These are phyloP conservation scores for Ellobium chinense DNA, from an alignment of 2,888 invertebrate genomes.

Conservation along the genomic window DNA sequence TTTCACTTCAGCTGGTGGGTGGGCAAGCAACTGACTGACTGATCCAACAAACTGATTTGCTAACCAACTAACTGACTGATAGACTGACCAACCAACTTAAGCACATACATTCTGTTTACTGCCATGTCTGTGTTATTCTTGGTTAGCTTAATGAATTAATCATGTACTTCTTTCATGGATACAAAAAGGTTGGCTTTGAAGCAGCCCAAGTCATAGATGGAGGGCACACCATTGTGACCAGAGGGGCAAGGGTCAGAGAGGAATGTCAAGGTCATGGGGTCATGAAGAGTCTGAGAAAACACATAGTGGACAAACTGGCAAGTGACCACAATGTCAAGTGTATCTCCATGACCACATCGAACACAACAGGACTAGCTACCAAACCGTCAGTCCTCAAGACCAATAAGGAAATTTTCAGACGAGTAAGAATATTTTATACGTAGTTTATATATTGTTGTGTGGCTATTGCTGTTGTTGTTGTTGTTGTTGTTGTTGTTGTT, in stretches of 20 bases:
- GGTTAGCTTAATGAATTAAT: no score
- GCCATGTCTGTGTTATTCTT: no score
- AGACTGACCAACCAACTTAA: no score
- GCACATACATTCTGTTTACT: no score
- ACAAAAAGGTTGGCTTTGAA: not conserved
- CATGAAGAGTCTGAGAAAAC: not conserved
- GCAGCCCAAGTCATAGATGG: constrained; percentile 1
- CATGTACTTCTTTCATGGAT: no score
- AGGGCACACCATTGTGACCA: not conserved
- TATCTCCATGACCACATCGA: not conserved
- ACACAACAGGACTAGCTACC: not conserved
- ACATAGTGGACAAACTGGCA: not conserved
- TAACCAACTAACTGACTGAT: no score
- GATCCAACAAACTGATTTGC: no score
- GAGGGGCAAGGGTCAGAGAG: not conserved
- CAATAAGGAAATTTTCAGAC: not conserved
- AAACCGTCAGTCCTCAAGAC: not conserved
- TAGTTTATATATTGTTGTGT: no score
- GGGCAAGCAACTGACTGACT: no score
- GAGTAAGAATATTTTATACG: not conserved
- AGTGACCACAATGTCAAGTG: not conserved
- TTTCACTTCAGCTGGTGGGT: no score
- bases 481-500: no score
- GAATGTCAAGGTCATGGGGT: not conserved
- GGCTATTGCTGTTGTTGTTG: no score